These are phyloP conservation scores for Protosalanx chinensis DNA, from an alignment of 2,797 vertebrate species.

Conservation along the genomic window DNA sequence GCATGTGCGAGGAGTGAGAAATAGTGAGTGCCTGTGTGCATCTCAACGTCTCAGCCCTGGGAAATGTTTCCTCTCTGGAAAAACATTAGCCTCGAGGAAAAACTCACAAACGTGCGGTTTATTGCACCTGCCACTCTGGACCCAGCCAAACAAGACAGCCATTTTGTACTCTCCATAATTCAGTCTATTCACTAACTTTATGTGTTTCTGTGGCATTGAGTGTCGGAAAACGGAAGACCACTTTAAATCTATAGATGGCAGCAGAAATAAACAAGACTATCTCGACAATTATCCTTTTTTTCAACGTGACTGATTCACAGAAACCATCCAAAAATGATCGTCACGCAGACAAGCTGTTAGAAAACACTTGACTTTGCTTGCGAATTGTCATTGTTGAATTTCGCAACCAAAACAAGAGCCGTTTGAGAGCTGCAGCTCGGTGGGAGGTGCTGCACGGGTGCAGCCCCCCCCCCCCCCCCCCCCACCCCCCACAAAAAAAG, in stretches of 20 bases:
- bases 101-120: constrained; percentile 57
- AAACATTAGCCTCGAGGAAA: constrained; percentile 60
- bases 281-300: constrained; percentile 2
- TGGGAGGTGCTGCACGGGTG: background rate
- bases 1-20: constrained; percentile 19
- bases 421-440: too few species aligned
- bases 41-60: constrained; percentile 40
- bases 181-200: constrained; percentile 49
- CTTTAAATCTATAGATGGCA: background rate
- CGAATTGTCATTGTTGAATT: background rate
- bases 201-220: constrained; percentile 41
- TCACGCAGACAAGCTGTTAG: background rate
- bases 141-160: constrained; percentile 45
- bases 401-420: background rate
- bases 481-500: background rate
- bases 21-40: constrained; percentile 26
- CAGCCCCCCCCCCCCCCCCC: too few species aligned
- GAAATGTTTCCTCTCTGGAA: constrained; percentile 56
- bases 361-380: background rate
- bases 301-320: background rate
- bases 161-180: constrained; percentile 48
- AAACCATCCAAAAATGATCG: background rate
- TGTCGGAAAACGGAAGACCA: constrained; percentile 14
- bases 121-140: constrained; percentile 36
- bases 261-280: background rate